Conservation (phyloP, 2,888 invertebrate genomes). For the Nomada fabriciana region DNA sequence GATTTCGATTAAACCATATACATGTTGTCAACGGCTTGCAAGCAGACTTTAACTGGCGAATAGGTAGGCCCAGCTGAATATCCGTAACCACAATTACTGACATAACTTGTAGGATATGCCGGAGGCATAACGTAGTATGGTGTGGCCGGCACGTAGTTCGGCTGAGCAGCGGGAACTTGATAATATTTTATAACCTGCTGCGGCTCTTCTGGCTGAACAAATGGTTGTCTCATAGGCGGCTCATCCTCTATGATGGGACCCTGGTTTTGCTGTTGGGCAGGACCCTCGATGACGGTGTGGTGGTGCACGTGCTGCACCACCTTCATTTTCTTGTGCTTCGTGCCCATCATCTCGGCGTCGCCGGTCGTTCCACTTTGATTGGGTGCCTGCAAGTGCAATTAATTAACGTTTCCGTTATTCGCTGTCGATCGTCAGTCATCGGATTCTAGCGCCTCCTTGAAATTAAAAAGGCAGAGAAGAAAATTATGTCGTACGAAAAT, state of each 20-base stretch:
- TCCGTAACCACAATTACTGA: neutral
- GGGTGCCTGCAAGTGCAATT: neutral
- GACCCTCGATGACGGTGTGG: neutral
- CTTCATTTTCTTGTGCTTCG: neutral
- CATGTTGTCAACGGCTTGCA: neutral
- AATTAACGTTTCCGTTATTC: neutral
- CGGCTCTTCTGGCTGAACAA: too few relatives aligned
- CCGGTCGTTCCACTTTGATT: neutral
- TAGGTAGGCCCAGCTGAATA: neutral
- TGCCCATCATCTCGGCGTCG: neutral
- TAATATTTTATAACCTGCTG: neutral
- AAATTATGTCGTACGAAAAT: neutral
- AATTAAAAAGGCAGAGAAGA: too few relatives aligned
- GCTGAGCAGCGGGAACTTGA: neutral
- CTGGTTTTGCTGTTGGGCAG: too few relatives aligned
- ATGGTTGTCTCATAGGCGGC: too few relatives aligned
- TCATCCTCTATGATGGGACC: too few relatives aligned
- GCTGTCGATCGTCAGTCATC: too few relatives aligned
- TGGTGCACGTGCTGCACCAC: neutral
- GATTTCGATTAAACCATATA: neutral
- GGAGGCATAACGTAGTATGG: slow-evolving; percentile 11
- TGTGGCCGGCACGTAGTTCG: neutral
- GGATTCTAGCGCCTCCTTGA: too few relatives aligned
- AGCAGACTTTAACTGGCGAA: slow-evolving; percentile 1
- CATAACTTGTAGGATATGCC: neutral